Evolutionary conservation across 2,888 invertebrate species (phyloP), one percentile per base, ranked within the genome.

Genomic region (Omphaloscelis lunosa): DNA sequence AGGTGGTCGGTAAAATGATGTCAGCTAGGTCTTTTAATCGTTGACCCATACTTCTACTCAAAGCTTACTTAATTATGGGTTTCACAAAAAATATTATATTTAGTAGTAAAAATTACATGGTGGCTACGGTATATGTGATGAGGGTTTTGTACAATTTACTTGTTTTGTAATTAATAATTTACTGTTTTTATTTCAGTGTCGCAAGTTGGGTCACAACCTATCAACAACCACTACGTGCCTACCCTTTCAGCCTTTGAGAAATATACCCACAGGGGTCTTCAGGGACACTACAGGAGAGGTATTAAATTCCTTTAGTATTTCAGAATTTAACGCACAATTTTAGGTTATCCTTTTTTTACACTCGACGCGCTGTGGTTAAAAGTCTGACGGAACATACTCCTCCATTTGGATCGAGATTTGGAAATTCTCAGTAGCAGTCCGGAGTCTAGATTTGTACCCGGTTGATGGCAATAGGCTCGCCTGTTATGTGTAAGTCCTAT

Each of bases 261-360:
- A 88, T 17, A 89, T 95, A 63, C 95, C 95, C 0, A 88, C 89
- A n/a, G 95, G 94, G 4, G 83, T 95, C 17, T 96, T 95, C 75
- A 91, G 95, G 74, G 88, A 89, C 58, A 94, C 94, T 4, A 67
- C 61, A 23, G 92, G 93, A 76, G 95, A 95, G 92, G 95, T 95
- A 86, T 53, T 59, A 58, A 63, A 73, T 74, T 53, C 73, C 2
- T 61, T 58, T 20, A 70, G 12, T 78, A 56, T 45, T 69, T 45
- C 8, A n/a, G 12, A 41, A 67, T 41, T 41, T 39, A 72, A 67
- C 7, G 1, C 7, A 39, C 6, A 9, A 51, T 34, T 66, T 51
- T 9, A 34, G 29, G 29, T 67, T 29, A 23, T 20, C 1, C 9
- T 15, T 23, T 69, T 69, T 29, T 61, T 27, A 59, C 15, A 39